These are phyloP conservation scores for Oreocharis arfaki DNA, from an alignment of 2,113 vertebrate genomes.

Conservation along the genomic window DNA sequence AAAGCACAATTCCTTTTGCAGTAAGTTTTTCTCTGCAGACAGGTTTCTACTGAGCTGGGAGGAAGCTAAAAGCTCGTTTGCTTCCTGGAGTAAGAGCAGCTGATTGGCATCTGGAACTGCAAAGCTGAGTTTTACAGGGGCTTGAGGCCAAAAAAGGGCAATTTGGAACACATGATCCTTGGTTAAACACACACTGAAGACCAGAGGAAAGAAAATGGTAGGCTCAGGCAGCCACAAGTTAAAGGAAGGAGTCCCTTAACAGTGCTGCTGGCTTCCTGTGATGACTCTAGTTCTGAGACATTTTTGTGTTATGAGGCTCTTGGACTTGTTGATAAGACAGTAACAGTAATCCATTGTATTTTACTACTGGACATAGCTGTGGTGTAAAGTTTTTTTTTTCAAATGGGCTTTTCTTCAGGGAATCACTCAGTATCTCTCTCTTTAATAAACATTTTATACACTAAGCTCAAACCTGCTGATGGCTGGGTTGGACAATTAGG, in stretches of 20 bases:
- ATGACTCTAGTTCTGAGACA: neutral
- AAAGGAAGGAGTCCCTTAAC: neutral
- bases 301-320: neutral
- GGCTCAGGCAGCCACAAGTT: neutral
- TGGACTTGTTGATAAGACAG: neutral
- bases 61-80: conserved; percentile 20
- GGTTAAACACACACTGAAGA: conserved; percentile 15
- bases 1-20: neutral
- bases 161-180: neutral
- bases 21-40: neutral
- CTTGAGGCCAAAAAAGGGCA: neutral
- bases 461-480: neutral
- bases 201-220: neutral
- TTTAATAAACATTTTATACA: neutral
- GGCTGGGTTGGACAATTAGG: neutral
- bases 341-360: neutral
- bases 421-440: neutral
- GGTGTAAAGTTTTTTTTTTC: neutral
- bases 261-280: neutral
- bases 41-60: neutral
- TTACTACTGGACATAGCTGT: neutral
- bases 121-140: neutral
- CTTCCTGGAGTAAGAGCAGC: neutral
- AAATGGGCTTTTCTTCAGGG: neutral
- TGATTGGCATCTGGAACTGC: conserved; percentile 33